A percentile compares a stretch with the other conserved stretches of the same genome.
Evolutionary conservation across 2,113 vertebrate genomes (phyloP).

Genomic region (Coturnix japonica): DNA sequence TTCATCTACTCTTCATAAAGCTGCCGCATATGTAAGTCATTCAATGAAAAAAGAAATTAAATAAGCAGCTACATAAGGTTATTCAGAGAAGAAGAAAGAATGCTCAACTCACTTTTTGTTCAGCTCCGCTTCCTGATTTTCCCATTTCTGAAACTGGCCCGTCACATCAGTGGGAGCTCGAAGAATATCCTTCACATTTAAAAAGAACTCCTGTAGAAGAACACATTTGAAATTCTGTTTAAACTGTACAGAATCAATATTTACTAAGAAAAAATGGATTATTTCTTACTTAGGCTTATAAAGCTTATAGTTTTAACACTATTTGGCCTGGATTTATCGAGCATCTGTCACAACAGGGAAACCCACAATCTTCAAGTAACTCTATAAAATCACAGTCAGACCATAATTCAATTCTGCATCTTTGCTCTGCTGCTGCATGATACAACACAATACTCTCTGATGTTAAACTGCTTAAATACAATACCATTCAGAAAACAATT

Average conservation of each 20-base stretch:
- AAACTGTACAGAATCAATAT: background rate
- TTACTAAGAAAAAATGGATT: background rate
- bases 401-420: background rate
- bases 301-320: background rate
- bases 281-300: background rate
- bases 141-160: constrained; percentile 93
- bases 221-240: background rate
- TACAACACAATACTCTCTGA: background rate
- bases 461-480: background rate
- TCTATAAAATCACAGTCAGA: background rate
- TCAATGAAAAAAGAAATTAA: background rate
- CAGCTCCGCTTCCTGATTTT: constrained; percentile 83
- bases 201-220: constrained; percentile 90
- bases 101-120: constrained; percentile 81
- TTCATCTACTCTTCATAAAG: background rate
- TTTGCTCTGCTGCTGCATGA: background rate
- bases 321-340: background rate
- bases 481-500: background rate
- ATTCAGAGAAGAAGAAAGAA: background rate
- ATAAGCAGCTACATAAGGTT: background rate
- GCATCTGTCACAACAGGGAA: constrained; percentile 12
- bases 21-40: background rate
- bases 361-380: background rate
- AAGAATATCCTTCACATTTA: constrained; percentile 94
- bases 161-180: constrained; percentile 84